Evolutionary conservation across 2,797 vertebrate species (phyloP).

Genomic region (Centropyge bicolor): DNA sequence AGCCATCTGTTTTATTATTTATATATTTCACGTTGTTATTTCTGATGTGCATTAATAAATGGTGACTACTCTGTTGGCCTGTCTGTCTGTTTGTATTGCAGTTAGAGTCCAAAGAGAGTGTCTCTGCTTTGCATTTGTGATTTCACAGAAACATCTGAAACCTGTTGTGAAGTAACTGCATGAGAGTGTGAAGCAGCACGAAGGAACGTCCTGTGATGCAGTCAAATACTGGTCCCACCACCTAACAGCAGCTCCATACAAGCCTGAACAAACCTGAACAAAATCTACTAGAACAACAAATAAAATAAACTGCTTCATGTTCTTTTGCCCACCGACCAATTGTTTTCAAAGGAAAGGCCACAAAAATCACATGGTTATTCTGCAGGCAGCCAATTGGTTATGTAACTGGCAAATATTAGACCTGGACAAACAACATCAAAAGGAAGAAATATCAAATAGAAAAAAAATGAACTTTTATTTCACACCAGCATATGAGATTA

Average conservation of each 20-base stretch:
- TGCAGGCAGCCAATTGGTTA: conserved; percentile 24
- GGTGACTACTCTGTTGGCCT: conserved; percentile 12
- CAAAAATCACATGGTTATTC: not conserved
- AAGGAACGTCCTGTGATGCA: not conserved
- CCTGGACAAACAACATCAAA: conserved; percentile 18
- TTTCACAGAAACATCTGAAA: not conserved
- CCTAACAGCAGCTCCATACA: not conserved
- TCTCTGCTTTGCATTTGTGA: not conserved
- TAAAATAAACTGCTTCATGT: not conserved
- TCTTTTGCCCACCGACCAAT: not conserved
- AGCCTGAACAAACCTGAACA: not conserved
- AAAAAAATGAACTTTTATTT: not conserved
- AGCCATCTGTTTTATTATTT: conserved; percentile 83
- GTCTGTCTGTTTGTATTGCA: not conserved
- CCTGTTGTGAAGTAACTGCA: not conserved
- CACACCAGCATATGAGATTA: not conserved
- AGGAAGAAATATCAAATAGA: not conserved
- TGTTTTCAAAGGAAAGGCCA: not conserved
- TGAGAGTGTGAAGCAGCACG: not conserved
- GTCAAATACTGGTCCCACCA: not conserved
- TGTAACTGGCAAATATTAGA: conserved; percentile 35
- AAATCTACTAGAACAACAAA: not conserved
- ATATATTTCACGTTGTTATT: conserved; percentile 85
- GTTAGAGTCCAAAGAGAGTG: not conserved
- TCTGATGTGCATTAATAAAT: conserved; percentile 61